Evolutionary conservation across 2,888 invertebrate species (phyloP).

Genomic region (Lacanobia oleracea): DNA sequence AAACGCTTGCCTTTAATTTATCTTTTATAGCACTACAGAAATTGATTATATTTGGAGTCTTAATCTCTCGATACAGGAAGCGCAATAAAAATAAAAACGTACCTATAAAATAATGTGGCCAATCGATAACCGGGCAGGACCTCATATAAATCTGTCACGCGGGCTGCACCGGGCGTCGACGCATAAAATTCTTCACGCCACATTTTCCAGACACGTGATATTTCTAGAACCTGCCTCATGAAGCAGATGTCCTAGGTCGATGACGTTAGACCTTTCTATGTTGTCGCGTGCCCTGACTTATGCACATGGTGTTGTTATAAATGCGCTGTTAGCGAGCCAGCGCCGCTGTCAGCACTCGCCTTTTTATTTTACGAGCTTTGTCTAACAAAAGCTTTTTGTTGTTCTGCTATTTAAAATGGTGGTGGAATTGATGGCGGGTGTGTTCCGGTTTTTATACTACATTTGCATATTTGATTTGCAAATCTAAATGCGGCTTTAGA

Average conservation of each 20-base stretch:
- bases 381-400: constrained; percentile 62
- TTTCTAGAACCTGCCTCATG: constrained; percentile 67
- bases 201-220: constrained; percentile 60
- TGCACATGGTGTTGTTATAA: constrained; percentile 75
- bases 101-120: constrained; percentile 25
- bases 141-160: constrained; percentile 57
- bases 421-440: constrained; percentile 14
- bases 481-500: background rate
- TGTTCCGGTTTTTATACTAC: background rate
- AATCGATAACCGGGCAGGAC: constrained; percentile 44
- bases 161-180: constrained; percentile 50
- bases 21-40: background rate
- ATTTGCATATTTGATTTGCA: constrained; percentile 3
- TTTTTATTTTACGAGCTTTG: constrained; percentile 67
- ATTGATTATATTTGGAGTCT: constrained; percentile 7
- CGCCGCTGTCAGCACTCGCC: constrained; percentile 74
- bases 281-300: constrained; percentile 79
- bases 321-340: constrained; percentile 67
- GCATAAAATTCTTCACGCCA: constrained; percentile 59
- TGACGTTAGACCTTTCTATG: constrained; percentile 87
- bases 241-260: constrained; percentile 85
- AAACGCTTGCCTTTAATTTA: too few species aligned
- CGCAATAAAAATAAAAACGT: constrained; percentile 26
- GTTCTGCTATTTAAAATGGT: constrained; percentile 26
- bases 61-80: constrained; percentile 23